phyloP scores from a whole-genome alignment of 2,113 vertebrate genomes.

The Apodemus sylvaticus region DNA sequence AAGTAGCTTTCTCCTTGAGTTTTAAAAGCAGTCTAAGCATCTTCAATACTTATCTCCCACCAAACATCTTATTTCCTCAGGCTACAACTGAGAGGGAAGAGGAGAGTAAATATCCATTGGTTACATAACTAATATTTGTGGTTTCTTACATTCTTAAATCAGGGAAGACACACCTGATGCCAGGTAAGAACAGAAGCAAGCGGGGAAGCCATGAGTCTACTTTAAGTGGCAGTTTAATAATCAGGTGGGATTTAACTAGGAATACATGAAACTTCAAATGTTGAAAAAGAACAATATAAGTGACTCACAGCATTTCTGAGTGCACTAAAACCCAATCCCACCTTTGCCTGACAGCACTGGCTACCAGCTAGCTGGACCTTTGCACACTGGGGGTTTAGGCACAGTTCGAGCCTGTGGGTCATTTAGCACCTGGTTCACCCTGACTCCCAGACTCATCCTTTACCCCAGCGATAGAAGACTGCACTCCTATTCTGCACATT shows the following conservation, averaged over 20 bases:
- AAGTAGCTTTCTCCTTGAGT: constrained; percentile 16
- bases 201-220: not conserved
- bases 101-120: not conserved
- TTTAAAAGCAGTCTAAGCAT: constrained; percentile 5
- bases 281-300: not conserved
- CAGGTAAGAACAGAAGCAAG: not conserved
- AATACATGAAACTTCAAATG: not conserved
- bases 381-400: not conserved
- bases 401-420: not conserved
- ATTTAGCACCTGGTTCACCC: not conserved
- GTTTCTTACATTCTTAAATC: not conserved
- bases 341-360: not conserved
- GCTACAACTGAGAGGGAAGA: not conserved
- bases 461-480: not conserved
- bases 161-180: not conserved
- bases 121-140: not conserved
- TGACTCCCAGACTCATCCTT: not conserved
- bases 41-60: not conserved
- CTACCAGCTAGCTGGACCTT: not conserved
- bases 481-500: constrained; percentile 5
- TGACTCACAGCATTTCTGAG: not conserved
- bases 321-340: not conserved
- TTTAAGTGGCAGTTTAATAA: not conserved
- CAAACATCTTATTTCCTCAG: not conserved
- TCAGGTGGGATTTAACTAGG: not conserved